These are phyloP conservation scores for Ips nitidus DNA, from an alignment of 1,140 invertebrate genomes.

Conservation along the genomic window DNA sequence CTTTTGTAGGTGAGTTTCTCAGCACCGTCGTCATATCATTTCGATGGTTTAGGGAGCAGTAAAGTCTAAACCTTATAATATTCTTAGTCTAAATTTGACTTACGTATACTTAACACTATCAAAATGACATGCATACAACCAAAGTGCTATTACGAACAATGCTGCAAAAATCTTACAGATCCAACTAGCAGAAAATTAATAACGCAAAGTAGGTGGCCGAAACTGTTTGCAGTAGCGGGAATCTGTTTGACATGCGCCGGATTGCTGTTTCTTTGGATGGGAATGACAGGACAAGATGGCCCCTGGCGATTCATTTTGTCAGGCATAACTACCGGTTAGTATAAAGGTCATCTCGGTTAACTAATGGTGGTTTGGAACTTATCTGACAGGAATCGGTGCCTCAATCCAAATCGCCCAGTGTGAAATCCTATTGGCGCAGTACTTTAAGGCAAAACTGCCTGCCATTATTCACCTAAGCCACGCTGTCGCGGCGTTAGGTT, in stretches of 20 bases:
- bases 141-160: no score
- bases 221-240: slow-evolving; percentile 44
- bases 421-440: slow-evolving; percentile 47
- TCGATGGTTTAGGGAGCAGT: no score
- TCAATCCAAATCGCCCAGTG: slow-evolving; percentile 46
- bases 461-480: slow-evolving; percentile 41
- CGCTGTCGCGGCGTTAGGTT: slow-evolving; percentile 38
- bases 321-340: slow-evolving; percentile 44
- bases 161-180: slow-evolving; percentile 35
- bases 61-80: no score
- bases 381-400: slow-evolving; percentile 43
- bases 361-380: not conserved
- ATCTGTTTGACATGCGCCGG: slow-evolving; percentile 48
- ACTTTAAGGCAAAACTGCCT: slow-evolving; percentile 46
- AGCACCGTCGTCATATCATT: not conserved
- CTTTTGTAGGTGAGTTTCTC: slow-evolving; percentile 41
- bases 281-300: slow-evolving; percentile 34
- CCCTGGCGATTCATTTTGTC: slow-evolving; percentile 37
- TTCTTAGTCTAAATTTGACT: no score
- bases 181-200: slow-evolving; percentile 41
- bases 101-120: no score
- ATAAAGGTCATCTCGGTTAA: not conserved
- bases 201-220: slow-evolving; percentile 45
- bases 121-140: no score
- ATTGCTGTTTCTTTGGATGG: slow-evolving; percentile 50